These are phyloP conservation scores for Sandelia bainsii DNA, from an alignment of 2,797 vertebrate species.

Conservation along the genomic window DNA sequence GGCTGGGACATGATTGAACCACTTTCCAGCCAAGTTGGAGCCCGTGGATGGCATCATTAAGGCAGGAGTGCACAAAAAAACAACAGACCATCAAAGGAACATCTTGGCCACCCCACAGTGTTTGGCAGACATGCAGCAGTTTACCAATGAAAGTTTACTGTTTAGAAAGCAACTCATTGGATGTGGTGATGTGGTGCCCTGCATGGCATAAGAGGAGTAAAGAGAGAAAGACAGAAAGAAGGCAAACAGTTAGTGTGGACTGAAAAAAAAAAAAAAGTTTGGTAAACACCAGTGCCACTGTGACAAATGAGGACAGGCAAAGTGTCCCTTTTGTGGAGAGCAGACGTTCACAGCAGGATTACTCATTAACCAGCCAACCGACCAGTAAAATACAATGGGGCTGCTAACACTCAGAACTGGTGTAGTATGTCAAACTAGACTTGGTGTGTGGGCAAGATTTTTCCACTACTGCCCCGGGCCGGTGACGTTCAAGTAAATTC, in stretches of 20 bases:
- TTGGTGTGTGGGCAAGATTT: conserved; percentile 44
- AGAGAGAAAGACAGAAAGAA: conserved; percentile 34
- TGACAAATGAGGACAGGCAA: conserved; percentile 34
- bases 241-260: conserved; percentile 22
- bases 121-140: conserved; percentile 64
- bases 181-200: conserved; percentile 57
- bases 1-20: conserved; percentile 63
- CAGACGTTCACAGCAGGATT: conserved; percentile 49
- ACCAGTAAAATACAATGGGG: conserved; percentile 49
- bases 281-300: conserved; percentile 51
- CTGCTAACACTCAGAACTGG: conserved; percentile 36
- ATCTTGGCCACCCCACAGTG: conserved; percentile 72
- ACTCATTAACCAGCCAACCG: conserved; percentile 61
- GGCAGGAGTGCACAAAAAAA: conserved; percentile 61
- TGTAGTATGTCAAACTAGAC: conserved; percentile 51
- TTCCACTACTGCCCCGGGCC: background rate
- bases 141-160: conserved; percentile 67
- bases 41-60: conserved; percentile 69
- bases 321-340: conserved; percentile 29
- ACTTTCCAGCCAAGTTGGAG: conserved; percentile 57
- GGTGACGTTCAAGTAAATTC: conserved; percentile 45
- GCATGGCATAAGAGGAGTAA: conserved; percentile 28
- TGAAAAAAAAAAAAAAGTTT: conserved; percentile 26
- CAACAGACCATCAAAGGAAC: conserved; percentile 73
- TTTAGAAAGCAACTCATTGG: conserved; percentile 65